Evolutionary conservation across 2,797 vertebrate species (phyloP).

Genomic region (Sebastiscus tertius): DNA sequence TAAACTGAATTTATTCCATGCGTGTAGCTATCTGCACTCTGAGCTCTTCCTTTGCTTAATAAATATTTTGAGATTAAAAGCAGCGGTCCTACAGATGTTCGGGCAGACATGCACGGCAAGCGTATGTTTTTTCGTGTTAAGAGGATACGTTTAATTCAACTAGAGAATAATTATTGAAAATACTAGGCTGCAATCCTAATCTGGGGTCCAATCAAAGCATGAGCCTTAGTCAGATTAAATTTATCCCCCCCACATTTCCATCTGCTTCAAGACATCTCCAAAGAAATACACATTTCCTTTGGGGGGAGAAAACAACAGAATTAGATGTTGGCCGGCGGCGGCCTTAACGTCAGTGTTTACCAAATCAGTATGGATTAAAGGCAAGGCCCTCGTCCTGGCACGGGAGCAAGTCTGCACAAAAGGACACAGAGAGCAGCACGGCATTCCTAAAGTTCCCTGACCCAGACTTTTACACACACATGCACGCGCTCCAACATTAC

Average conservation of each 20-base stretch:
- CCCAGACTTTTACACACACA: conserved; percentile 40
- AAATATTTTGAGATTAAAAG: conserved; percentile 78
- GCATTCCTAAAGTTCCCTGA: conserved; percentile 76
- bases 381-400: conserved; percentile 56
- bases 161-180: conserved; percentile 84
- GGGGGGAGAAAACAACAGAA: conserved; percentile 70
- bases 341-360: conserved; percentile 71
- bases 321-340: conserved; percentile 56
- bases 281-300: conserved; percentile 83
- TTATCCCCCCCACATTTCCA: conserved; percentile 76
- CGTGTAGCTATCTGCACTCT: neutral
- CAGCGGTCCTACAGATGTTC: conserved; percentile 76
- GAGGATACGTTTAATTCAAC: conserved; percentile 84
- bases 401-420: conserved; percentile 53
- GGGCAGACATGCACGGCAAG: conserved; percentile 62
- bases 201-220: conserved; percentile 83
- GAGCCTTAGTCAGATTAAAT: conserved; percentile 85
- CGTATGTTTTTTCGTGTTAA: conserved; percentile 81
- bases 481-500: conserved; percentile 51
- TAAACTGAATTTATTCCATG: conserved; percentile 16
- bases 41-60: conserved; percentile 46
- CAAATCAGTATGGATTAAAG: conserved; percentile 71
- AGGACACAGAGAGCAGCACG: conserved; percentile 43
- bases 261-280: conserved; percentile 80
- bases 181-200: conserved; percentile 80